These are phyloP conservation scores for Syrmaticus mikado DNA, from an alignment of 2,113 vertebrate species.

Conservation along the genomic window DNA sequence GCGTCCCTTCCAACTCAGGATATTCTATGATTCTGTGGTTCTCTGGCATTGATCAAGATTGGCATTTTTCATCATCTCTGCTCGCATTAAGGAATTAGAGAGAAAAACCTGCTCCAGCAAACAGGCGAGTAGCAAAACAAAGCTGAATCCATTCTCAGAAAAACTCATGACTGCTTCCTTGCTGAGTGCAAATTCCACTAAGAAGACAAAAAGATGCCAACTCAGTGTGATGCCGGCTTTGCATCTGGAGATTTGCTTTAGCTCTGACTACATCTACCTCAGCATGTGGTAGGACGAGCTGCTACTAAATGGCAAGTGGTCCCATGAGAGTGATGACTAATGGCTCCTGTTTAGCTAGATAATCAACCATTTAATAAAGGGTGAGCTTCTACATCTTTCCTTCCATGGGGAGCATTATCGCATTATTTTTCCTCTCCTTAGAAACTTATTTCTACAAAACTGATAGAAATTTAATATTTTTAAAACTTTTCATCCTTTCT, in stretches of 20 bases:
- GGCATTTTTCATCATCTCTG: background rate
- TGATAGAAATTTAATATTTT: background rate
- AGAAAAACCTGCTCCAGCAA: background rate
- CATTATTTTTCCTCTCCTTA: background rate
- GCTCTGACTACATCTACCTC: background rate
- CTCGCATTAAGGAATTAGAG: background rate
- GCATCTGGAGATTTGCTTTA: background rate
- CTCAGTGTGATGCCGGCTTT: background rate
- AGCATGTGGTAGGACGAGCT: background rate
- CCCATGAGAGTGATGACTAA: background rate
- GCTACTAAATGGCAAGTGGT: background rate
- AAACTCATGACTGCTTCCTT: background rate
- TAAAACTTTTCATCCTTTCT: background rate
- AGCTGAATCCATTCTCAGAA: background rate
- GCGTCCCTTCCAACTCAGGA: too few relatives aligned
- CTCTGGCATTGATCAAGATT: background rate
- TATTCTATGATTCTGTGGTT: too few relatives aligned
- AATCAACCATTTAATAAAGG: constrained; percentile 38
- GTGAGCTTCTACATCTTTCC: background rate
- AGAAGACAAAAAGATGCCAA: background rate
- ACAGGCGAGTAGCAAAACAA: background rate
- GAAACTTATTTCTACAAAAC: constrained; percentile 4
- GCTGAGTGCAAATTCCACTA: background rate
- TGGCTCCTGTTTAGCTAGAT: background rate
- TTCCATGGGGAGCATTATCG: background rate